Evolutionary conservation across 2,113 vertebrate species (phyloP).

Genomic region (Mirza zaza): DNA sequence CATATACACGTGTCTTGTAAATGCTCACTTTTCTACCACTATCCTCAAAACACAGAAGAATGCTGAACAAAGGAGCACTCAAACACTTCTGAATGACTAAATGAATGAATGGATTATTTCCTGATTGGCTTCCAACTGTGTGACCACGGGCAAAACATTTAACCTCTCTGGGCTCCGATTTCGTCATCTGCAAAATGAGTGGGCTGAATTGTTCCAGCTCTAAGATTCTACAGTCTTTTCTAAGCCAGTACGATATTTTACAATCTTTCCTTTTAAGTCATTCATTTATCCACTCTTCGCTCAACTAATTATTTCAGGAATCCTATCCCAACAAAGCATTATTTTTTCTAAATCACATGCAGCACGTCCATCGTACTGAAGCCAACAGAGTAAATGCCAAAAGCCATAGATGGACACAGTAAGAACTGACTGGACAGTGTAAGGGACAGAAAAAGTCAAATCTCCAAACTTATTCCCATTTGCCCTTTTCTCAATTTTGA

Average conservation of each 20-base stretch:
- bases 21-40: neutral
- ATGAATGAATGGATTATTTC: constrained; percentile 37
- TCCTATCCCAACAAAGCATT: constrained; percentile 57
- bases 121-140: constrained; percentile 57
- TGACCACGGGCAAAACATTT: constrained; percentile 47
- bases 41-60: neutral
- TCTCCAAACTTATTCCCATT: neutral
- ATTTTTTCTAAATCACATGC: constrained; percentile 59
- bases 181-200: constrained; percentile 17
- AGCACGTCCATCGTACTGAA: neutral
- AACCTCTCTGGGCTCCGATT: constrained; percentile 68
- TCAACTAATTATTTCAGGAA: constrained; percentile 67
- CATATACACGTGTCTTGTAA: neutral
- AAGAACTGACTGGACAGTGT: neutral
- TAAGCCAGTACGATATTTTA: constrained; percentile 22
- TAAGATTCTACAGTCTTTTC: constrained; percentile 36
- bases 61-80: constrained; percentile 38
- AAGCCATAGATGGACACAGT: constrained; percentile 3
- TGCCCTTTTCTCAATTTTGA: constrained; percentile 27
- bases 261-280: constrained; percentile 51
- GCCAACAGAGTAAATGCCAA: constrained; percentile 34
- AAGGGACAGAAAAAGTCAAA: neutral
- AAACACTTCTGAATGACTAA: constrained; percentile 36
- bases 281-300: constrained; percentile 21
- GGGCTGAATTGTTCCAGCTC: neutral